Conservation (phyloP, 2,797 vertebrate species). For the Onychomys torridus region DNA sequence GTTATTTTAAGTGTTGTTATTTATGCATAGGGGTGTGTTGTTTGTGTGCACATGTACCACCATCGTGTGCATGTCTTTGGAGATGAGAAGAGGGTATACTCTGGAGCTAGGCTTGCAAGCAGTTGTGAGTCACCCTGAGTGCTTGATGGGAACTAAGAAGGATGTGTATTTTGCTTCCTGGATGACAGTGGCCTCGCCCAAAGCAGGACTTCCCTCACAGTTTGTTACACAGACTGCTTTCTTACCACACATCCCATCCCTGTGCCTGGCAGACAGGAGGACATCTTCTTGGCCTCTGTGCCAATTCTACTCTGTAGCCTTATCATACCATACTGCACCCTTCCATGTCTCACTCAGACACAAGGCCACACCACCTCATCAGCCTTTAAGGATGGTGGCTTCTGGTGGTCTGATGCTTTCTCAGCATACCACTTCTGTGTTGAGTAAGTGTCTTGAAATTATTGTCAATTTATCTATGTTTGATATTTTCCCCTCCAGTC, state of each 20-base stretch:
- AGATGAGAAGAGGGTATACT: not conserved
- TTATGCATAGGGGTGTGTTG: not conserved
- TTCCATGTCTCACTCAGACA: not conserved
- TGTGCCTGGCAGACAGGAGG: not conserved
- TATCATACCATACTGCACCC: rapidly evolving
- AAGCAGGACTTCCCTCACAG: not conserved
- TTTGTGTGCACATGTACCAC: too few relatives aligned
- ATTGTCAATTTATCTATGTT: not conserved
- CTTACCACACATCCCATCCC: too few relatives aligned
- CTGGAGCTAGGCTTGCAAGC: not conserved
- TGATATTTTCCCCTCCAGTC: not conserved
- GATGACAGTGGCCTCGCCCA: not conserved
- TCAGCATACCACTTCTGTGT: not conserved
- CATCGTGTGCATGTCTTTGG: not conserved
- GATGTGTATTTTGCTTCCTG: not conserved
- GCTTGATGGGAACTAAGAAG: not conserved
- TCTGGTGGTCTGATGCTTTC: not conserved
- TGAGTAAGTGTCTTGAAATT: not conserved
- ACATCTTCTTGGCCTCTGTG: rapidly evolving
- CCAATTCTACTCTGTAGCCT: not conserved
- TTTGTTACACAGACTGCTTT: not conserved
- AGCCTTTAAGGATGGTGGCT: not conserved
- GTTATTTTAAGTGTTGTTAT: not conserved
- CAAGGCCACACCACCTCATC: not conserved
- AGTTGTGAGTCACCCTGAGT: not conserved